Evolutionary conservation across 37 sponge, comb jelly and placozoan species (phyloP).

Genomic region (Bolinopsis microptera): DNA sequence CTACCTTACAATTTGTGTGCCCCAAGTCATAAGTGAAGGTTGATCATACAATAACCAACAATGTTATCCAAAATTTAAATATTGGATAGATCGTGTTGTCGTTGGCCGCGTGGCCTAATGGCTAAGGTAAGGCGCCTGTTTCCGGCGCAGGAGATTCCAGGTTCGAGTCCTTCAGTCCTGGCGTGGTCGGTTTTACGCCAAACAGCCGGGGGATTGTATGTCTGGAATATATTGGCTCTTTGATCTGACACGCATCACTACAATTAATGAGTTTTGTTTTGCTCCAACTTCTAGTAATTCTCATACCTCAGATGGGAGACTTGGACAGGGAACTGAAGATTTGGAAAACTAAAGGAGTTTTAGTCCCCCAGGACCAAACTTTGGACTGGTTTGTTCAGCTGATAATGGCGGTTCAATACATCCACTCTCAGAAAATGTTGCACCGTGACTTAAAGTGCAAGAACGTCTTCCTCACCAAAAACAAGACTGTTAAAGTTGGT

Average conservation of each 20-base stretch:
- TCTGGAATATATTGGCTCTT: too few relatives aligned
- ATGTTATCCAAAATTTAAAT: too few relatives aligned
- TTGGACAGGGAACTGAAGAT: slow-evolving; percentile 80
- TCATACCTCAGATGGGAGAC: slow-evolving; percentile 95
- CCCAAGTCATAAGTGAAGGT: too few relatives aligned
- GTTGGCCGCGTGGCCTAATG: slow-evolving; percentile 62
- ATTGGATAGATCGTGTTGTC: background rate
- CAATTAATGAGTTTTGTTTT: too few relatives aligned
- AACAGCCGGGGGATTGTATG: too few relatives aligned
- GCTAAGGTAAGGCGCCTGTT: slow-evolving; percentile 65
- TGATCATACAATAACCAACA: too few relatives aligned
- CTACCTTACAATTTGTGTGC: too few relatives aligned
- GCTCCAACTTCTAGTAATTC: too few relatives aligned
- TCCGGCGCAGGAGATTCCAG: slow-evolving; percentile 65
- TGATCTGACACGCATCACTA: too few relatives aligned
- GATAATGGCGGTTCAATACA: slow-evolving; percentile 87
- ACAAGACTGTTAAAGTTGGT: slow-evolving; percentile 65
- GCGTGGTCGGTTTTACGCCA: slow-evolving; percentile 50
- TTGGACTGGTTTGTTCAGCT: slow-evolving; percentile 96
- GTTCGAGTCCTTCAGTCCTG: slow-evolving; percentile 63
- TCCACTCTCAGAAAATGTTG: slow-evolving; percentile 82
- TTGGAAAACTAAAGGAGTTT: slow-evolving; percentile 69
- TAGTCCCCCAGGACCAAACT: slow-evolving; percentile 77
- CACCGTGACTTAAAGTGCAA: slow-evolving; percentile 96
- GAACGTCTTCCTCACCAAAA: slow-evolving; percentile 65